Base-by-base conservation (phyloP, 2,797 vertebrate genomes). In the Gymnothorax reevesii region DNA sequence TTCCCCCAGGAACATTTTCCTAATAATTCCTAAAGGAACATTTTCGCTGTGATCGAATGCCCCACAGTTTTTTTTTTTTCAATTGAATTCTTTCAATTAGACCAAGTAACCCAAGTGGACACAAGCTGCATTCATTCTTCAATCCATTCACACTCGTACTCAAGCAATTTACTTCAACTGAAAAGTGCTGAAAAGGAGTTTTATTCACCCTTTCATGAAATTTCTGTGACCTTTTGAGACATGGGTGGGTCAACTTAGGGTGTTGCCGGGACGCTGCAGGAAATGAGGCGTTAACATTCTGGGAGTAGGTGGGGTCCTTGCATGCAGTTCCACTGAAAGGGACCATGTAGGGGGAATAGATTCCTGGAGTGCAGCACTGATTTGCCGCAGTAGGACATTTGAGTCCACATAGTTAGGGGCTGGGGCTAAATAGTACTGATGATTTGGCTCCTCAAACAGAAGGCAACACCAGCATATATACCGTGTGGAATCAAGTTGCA, bases 231-330 rank as follows among this genome's bases (percentile, higher is more conserved):
- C 60, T 64, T 66, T 49, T 20, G 42, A 84, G 33, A 22, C 59
- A 84, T 42, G 59, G 57, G 57, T 8, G 83, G 62, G 33, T 49
- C 33, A 42, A 15, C 4, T 17, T 3, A 49, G 33, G 27, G 42
- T 20, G 33, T 84, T 84, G 25, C 59, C 42, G 17, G 33, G 60
- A 49, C 15, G 33, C 83, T 20, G 52, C 49, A 84, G 83, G 83
- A 84, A 84, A 84, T 66, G 83, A 84, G 60, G 83, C 20, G 42
- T 66, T 84, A 83, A 83, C 60, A 55, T 17, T 20, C 17, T 66
- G 20, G 33, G 60, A 49, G 15, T 62, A 33, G 52, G 59, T 49
- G 83, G 59, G 83, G 27, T 55, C 49, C 59, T n/a, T 49, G 77
- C 49, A 20, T 20, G 22, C n/a, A n/a, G 42, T 22, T 10, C 12